These are phyloP conservation scores for Sarcophaga peregrina DNA, from an alignment of 1,140 invertebrate species.

Conservation along the genomic window DNA sequence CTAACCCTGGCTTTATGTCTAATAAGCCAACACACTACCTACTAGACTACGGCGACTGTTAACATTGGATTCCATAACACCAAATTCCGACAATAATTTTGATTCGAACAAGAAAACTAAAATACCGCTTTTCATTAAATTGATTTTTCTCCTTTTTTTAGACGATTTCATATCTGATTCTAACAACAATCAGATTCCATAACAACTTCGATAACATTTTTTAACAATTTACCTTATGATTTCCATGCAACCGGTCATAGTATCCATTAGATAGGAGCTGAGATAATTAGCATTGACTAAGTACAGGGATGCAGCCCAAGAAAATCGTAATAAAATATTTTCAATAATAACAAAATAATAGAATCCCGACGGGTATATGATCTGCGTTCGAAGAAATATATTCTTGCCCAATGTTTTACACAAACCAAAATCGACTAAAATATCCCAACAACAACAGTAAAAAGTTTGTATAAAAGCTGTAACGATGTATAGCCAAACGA, in stretches of 20 bases:
- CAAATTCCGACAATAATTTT: no score
- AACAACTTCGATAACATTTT: no score
- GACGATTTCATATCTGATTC: no score
- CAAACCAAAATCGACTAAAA: conserved; percentile 97
- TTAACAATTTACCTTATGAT: conserved; percentile 38
- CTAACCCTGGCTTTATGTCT: no score
- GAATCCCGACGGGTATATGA: conserved; percentile 80
- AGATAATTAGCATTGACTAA: conserved; percentile 73
- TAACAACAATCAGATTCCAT: no score
- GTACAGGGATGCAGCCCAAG: conserved; percentile 88
- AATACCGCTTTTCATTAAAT: no score
- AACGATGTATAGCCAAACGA: conserved; percentile 81
- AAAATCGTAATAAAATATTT: conserved; percentile 93
- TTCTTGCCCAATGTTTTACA: conserved; percentile 87
- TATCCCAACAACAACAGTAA: conserved; percentile 92
- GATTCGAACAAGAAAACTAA: no score
- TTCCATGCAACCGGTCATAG: conserved; percentile 53
- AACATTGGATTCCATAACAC: no score
- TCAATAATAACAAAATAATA: conserved; percentile 98
- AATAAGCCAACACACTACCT: no score
- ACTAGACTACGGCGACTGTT: no score
- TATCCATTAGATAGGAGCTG: conserved; percentile 51
- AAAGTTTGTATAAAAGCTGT: conserved; percentile 80
- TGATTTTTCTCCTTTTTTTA: no score
- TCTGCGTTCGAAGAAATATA: conserved; percentile 77